Conservation (phyloP, 2,888 invertebrate species). For the Oscheius sp. region DNA sequence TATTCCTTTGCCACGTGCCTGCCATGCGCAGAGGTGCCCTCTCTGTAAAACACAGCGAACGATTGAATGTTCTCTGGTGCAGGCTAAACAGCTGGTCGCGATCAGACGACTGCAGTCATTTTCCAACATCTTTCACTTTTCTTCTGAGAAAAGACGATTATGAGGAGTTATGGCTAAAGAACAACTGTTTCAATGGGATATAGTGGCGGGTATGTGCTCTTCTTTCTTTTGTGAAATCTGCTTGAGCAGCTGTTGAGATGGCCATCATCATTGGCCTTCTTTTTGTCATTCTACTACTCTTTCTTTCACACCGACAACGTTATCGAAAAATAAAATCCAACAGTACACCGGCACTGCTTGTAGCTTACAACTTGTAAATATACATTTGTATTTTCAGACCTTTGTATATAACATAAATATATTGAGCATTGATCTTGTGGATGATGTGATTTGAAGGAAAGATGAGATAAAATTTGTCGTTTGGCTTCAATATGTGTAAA, state of each 20-base stretch:
- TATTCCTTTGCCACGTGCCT: too few species aligned
- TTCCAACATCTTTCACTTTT: neutral
- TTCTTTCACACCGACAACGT: slow-evolving; percentile 6
- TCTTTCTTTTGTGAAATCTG: too few species aligned
- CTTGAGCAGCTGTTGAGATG: neutral
- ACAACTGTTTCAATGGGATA: neutral
- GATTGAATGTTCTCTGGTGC: slow-evolving; percentile 4
- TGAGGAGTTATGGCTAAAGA: slow-evolving; percentile 5
- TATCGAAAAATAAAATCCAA: slow-evolving; percentile 15
- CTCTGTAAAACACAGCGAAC: slow-evolving; percentile 1
- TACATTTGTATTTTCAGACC: neutral
- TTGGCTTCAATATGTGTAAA: slow-evolving; percentile 10
- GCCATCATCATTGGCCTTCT: slow-evolving; percentile 9
- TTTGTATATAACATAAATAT: too few species aligned
- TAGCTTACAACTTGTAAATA: slow-evolving; percentile 3
- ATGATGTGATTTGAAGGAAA: too few species aligned
- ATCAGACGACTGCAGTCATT: neutral
- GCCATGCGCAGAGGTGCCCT: neutral
- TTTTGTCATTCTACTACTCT: slow-evolving; percentile 5
- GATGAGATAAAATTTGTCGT: too few species aligned
- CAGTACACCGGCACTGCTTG: slow-evolving; percentile 1
- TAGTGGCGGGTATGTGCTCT: neutral
- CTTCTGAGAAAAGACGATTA: too few species aligned
- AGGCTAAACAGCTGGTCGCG: neutral
- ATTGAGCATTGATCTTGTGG: too few species aligned